Evolutionary conservation across 2,797 vertebrate species (phyloP).

Genomic region (Euthynnus affinis): DNA sequence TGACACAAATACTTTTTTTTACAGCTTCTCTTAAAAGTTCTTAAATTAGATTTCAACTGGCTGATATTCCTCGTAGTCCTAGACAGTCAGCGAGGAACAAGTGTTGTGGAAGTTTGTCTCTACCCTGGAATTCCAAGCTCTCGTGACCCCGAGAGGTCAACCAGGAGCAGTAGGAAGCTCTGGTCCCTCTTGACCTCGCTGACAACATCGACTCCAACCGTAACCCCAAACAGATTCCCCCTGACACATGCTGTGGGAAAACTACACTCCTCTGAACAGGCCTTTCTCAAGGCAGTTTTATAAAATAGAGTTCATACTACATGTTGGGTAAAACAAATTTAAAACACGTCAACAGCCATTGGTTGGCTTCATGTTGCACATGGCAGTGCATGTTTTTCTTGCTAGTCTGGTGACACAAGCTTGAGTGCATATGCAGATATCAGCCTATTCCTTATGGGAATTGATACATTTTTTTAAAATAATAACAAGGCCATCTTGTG

Average conservation of each 20-base stretch:
- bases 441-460: neutral
- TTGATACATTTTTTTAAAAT: constrained; percentile 7
- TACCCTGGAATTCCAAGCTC: constrained; percentile 63
- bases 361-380: neutral
- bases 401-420: neutral
- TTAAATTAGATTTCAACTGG: constrained; percentile 41
- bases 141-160: constrained; percentile 48
- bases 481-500: constrained; percentile 45
- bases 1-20: constrained; percentile 10
- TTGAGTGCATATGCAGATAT: neutral
- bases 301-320: neutral
- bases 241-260: constrained; percentile 15
- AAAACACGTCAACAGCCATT: neutral
- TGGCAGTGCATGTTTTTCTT: neutral
- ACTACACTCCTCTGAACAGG: neutral
- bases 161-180: constrained; percentile 25
- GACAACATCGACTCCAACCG: constrained; percentile 18
- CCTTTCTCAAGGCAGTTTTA: neutral
- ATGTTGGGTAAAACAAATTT: neutral
- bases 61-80: neutral
- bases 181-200: constrained; percentile 42
- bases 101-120: constrained; percentile 65
- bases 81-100: constrained; percentile 41
- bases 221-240: neutral
- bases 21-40: constrained; percentile 19